Evolutionary conservation across 2,888 invertebrate genomes (phyloP), one percentile per base, ranked within the genome.

Genomic region (Dicyrtomina minuta): DNA sequence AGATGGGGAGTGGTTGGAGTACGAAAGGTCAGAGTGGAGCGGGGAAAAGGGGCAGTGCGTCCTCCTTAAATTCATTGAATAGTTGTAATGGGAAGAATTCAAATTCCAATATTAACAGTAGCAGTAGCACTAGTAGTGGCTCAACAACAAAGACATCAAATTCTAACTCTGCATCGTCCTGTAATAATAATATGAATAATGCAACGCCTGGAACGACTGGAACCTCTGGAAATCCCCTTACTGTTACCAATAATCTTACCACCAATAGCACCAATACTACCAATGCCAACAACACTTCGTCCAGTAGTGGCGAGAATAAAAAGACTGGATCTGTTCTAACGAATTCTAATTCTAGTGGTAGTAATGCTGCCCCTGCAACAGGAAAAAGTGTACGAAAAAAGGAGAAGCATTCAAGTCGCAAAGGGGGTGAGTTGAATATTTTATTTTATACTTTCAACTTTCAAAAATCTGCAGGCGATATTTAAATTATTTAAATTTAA

Each of bases 391-490:
- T 43, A 12, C 56, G 53, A 41, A 69, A 49, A 70, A 33, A 72
- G 43, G 77, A 77, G 49, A 74, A 74, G 41, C 55, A 68, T 17
- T 64, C 72, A 49, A 73, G 61, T 26, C 70, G 72, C 4, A 77
- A 76, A 70, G 76, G 72, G 68, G 75, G 77, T 77, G 51, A 44
- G 22, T 58, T 43, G 44, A 53, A 3, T 41, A 69, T 51, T 13
- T 22, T 51, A 12, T 24, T 24, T 12, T n/a, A 4, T 13, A 12
- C 12, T 46, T 46, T 46, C 12, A 46, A 8, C 8, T 13, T 10
- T 8, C 43, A 41, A 13, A 13, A 41, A 41, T 13, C 8, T 41
- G 43, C 43, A 41, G 8, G n/a, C n/a, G n/a, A n/a, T n/a, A n/a
- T n/a, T n/a, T n/a, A n/a, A n/a, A n/a, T n/a, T n/a, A n/a, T n/a